These are phyloP conservation scores for Choristoneura fumiferana DNA, from an alignment of 1,140 invertebrate species.

Conservation along the genomic window DNA sequence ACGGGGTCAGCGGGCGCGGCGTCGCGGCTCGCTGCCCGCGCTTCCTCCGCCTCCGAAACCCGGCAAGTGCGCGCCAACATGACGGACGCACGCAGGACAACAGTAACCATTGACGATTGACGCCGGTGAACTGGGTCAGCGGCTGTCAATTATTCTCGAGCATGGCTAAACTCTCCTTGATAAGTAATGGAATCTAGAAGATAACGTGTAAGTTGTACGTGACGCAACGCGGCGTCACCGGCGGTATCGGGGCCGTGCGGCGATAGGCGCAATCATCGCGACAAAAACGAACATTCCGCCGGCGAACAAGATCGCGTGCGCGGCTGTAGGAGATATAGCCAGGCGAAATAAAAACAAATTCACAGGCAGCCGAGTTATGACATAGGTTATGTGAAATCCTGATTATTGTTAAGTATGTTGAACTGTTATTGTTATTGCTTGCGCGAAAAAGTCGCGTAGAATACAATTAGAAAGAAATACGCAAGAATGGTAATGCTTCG, in stretches of 20 bases:
- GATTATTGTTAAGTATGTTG: no score
- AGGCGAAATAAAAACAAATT: not conserved
- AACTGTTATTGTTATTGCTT: no score
- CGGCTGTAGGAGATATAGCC: not conserved
- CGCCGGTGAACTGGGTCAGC: no score
- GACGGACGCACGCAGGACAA: not conserved
- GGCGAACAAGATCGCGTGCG: conserved; percentile 48
- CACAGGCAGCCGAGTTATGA: conserved; percentile 4
- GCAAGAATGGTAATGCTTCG: no score
- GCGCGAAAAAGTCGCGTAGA: no score
- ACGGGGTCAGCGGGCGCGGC: conserved; percentile 62
- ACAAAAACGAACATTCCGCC: conserved; percentile 58
- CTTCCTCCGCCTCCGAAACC: not conserved
- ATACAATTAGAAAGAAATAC: no score
- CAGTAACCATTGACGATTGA: not conserved
- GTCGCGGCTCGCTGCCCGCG: conserved; percentile 49
- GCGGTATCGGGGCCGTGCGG: conserved; percentile 20
- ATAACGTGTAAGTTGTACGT: not conserved
- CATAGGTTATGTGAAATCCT: conserved; percentile 3
- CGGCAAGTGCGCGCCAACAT: not conserved
- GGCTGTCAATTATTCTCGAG: no score
- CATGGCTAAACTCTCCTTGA: no score
- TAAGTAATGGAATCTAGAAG: no score
- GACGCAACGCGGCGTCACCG: conserved; percentile 10
- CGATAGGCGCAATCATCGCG: conserved; percentile 46